Evolutionary conservation across 2,888 invertebrate genomes (phyloP), one percentile per base, ranked within the genome.

Genomic region (Parthenolecanium corni): DNA sequence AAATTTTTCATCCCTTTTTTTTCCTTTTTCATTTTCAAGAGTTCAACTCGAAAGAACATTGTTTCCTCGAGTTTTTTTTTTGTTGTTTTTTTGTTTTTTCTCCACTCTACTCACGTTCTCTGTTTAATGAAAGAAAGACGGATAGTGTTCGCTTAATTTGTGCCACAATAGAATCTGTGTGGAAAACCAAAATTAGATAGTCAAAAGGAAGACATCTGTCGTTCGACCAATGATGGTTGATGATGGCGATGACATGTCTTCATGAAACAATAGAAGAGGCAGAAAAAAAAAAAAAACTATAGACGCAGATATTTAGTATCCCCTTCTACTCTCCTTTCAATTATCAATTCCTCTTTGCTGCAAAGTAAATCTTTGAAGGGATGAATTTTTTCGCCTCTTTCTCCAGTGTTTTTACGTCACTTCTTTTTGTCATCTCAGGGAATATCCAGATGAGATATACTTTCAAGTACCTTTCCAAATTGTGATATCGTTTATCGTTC

Each of bases 401-500:
- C 9, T 31, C 9, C 31, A 4, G 4, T 31, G 4, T 31, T 31
- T 9, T 9, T 6, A 9, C 31, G 4, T 31, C 31, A 31, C 31
- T 31, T 31, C 31, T 31, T 31, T 46, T 51, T 51, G 61, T 61
- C 47, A 61, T n/a, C n/a, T 51, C 61, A 51, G 61, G 49, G 61
- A 61, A 49, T 51, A 51, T 51, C 38, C 36, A 40, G 61, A 61
- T 61, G 24, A 25, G 52, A 25, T 31, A 31, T 31, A n/a, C 25
- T 61, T 58, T 61, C 38, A 20, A 61, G 61, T 51, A 47, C 24
- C 46, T 31, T 31, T 20, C 47, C 47, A 23, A 25, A 47, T 49
- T 36, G 49, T 49, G 58, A 58, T 58, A 58, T 61, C 61, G 61
- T 61, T 49, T 61, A 61, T 61, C 61, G 61, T 61, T 51, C 40